Conservation (phyloP, 2,888 invertebrate genomes). For the Therioaphis trifolii region DNA sequence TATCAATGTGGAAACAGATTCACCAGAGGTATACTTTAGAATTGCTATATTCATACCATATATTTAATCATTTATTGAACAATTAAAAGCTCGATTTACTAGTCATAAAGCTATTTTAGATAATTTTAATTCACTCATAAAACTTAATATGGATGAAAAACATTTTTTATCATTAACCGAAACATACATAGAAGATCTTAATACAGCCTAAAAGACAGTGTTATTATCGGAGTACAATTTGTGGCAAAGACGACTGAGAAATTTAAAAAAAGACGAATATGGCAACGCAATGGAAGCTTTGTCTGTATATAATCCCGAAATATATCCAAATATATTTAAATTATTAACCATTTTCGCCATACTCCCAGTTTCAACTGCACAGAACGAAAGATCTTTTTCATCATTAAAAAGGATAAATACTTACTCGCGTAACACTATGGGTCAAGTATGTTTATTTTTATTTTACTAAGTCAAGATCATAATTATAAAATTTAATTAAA, state of each 20-base stretch:
- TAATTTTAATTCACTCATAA: conserved; percentile 13
- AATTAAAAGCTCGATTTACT: conserved; percentile 4
- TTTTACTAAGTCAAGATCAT: no score
- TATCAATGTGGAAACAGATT: not conserved
- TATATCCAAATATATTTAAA: conserved; percentile 19
- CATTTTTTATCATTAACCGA: conserved; percentile 1
- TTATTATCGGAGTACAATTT: not conserved
- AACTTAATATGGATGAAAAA: not conserved
- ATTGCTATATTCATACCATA: conserved; percentile 20
- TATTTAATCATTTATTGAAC: conserved; percentile 6
- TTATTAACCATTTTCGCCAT: not conserved
- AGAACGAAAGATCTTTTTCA: not conserved
- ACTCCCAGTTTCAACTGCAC: not conserved
- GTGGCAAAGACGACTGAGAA: not conserved
- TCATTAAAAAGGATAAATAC: conserved; percentile 2
- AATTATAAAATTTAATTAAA: no score
- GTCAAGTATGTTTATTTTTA: no score
- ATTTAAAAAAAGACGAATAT: not conserved
- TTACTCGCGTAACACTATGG: conserved; percentile 5
- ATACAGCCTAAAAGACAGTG: not conserved
- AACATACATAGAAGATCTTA: conserved; percentile 5
- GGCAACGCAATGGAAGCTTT: conserved; percentile 14
- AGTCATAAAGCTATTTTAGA: not conserved
- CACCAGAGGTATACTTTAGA: not conserved
- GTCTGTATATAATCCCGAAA: not conserved